Evolutionary conservation across 2,113 vertebrate genomes (phyloP).

Genomic region (Pimephales promelas): DNA sequence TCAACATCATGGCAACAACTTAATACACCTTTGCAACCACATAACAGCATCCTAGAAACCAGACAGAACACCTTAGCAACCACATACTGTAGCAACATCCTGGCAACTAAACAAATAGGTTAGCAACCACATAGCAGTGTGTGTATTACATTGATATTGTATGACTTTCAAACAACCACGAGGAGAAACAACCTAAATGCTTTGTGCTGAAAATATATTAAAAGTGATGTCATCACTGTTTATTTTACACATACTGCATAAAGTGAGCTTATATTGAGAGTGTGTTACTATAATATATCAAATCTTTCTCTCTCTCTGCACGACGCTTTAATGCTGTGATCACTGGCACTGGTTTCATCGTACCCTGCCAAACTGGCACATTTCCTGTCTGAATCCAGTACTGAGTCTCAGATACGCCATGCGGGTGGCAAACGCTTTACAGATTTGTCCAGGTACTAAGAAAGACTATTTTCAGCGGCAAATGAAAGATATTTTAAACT

Average conservation of each 20-base stretch:
- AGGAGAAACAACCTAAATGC: background rate
- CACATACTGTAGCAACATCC: background rate
- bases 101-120: background rate
- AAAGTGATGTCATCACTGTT: conserved; percentile 5
- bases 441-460: conserved; percentile 16
- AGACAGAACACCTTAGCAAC: background rate
- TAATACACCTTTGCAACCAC: background rate
- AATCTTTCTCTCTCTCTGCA: conserved; percentile 1
- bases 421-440: conserved; percentile 35
- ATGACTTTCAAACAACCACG: background rate
- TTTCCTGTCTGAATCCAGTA: conserved; percentile 22
- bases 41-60: background rate
- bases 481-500: conserved; percentile 7
- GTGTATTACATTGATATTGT: background rate
- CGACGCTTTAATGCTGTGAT: conserved; percentile 4
- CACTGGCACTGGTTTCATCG: conserved; percentile 7
- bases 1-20: background rate
- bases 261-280: background rate
- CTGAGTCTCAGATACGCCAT: background rate
- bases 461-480: background rate
- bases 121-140: background rate
- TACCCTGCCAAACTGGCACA: conserved; percentile 32
- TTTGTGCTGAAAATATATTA: conserved; percentile 9
- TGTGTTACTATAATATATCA: conserved; percentile 1
- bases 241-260: background rate